These are phyloP conservation scores for Turritopsis dohrnii DNA, from an alignment of 30 jellyfish, hydroid and myxozoan species.

Conservation along the genomic window DNA sequence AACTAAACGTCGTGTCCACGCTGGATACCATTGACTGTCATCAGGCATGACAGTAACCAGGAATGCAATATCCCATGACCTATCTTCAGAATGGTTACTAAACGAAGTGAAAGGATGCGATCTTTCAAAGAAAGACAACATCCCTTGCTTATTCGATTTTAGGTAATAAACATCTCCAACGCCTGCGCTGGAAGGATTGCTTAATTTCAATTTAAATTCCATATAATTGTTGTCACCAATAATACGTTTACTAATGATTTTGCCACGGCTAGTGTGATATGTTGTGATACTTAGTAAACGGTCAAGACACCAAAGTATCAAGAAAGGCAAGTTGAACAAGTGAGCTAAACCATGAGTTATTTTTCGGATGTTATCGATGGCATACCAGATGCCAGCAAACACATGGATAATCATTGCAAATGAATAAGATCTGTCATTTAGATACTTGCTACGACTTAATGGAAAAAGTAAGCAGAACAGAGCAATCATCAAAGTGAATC, in stretches of 20 bases:
- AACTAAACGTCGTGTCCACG: conserved; percentile 19
- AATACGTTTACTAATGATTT: background rate
- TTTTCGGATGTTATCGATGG: conserved; percentile 17
- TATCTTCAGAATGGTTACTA: conserved; percentile 1
- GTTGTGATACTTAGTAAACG: background rate
- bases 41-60: background rate
- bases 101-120: conserved; percentile 23
- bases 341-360: conserved; percentile 21
- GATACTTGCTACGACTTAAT: conserved; percentile 1
- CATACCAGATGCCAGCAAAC: conserved; percentile 28
- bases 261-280: background rate
- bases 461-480: conserved; percentile 19
- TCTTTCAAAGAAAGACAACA: background rate
- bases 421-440: conserved; percentile 16
- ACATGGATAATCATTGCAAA: conserved; percentile 11
- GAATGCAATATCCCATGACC: conserved; percentile 20
- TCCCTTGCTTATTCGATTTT: background rate
- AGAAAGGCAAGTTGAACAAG: background rate
- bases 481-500: background rate
- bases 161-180: conserved; percentile 19
- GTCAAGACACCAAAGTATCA: conserved; percentile 15
- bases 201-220: background rate
- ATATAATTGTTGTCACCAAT: background rate
- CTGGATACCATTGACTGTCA: conserved; percentile 16
- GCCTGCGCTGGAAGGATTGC: background rate